Conservation (phyloP, 1,140 invertebrate species). For the Temnothorax longispinosus region DNA sequence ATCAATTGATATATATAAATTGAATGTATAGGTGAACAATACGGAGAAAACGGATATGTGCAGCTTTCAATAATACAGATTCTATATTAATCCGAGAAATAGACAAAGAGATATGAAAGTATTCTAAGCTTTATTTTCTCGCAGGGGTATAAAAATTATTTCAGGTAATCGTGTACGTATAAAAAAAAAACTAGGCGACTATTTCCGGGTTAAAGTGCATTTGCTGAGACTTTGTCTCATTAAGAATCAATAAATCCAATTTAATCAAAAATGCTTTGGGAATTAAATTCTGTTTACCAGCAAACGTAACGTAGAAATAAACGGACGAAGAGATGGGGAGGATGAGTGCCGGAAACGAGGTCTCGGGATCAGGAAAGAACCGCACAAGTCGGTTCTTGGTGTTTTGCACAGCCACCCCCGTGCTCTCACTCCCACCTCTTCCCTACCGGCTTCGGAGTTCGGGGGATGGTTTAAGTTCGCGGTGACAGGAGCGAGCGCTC, state of each 20-base stretch:
- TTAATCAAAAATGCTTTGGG: neutral
- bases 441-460: neutral
- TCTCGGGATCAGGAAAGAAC: slow-evolving; percentile 51
- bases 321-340: neutral
- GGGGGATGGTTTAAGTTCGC: slow-evolving; percentile 77
- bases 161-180: too few species aligned
- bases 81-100: too few species aligned
- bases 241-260: neutral
- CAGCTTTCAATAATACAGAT: neutral
- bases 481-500: slow-evolving; percentile 81
- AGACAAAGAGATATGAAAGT: too few species aligned
- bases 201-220: neutral
- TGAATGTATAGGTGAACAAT: neutral
- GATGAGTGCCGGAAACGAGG: slow-evolving; percentile 14
- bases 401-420: slow-evolving; percentile 47
- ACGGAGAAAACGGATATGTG: neutral
- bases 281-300: slow-evolving; percentile 38
- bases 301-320: neutral
- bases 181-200: neutral
- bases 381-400: slow-evolving; percentile 33
- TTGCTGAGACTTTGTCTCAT: neutral
- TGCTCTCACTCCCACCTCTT: slow-evolving; percentile 11
- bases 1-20: neutral
- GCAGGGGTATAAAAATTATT: too few species aligned
- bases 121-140: too few species aligned